Conservation (phyloP, 2,888 invertebrate genomes). For the Lordiphosa andalusiaca region DNA sequence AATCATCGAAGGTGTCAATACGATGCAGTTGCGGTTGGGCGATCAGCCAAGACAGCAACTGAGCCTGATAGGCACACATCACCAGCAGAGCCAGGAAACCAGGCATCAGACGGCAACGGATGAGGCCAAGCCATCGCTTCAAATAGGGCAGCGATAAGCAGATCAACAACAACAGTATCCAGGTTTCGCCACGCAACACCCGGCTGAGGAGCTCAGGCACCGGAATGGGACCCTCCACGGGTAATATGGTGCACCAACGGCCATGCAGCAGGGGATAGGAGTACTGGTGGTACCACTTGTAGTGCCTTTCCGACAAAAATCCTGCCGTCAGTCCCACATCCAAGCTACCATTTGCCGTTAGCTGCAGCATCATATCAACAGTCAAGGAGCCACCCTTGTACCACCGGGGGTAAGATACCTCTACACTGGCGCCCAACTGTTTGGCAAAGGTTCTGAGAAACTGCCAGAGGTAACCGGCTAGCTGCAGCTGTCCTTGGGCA, state of each 20-base stretch:
- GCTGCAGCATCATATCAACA: constrained; percentile 28
- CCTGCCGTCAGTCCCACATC: constrained; percentile 38
- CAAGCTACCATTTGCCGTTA: constrained; percentile 33
- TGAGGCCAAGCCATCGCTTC: neutral
- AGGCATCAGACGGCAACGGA: neutral
- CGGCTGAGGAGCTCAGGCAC: constrained; percentile 11
- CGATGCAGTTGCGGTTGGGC: constrained; percentile 4
- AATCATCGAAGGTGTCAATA: constrained; percentile 45
- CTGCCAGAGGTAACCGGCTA: constrained; percentile 44
- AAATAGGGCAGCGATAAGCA: neutral
- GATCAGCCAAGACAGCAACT: constrained; percentile 33
- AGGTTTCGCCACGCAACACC: constrained; percentile 12
- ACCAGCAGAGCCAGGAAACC: constrained; percentile 19
- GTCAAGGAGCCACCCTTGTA: neutral
- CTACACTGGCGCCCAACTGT: constrained; percentile 23
- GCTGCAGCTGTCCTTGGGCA: constrained; percentile 9
- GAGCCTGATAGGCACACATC: constrained; percentile 33
- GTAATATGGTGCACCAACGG: constrained; percentile 53
- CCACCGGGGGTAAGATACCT: constrained; percentile 24
- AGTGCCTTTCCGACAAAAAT: neutral
- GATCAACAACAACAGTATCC: constrained; percentile 6
- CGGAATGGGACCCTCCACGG: constrained; percentile 30
- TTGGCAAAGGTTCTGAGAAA: constrained; percentile 34
- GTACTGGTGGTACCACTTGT: constrained; percentile 21
- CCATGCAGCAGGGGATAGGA: constrained; percentile 35